Conservation (phyloP, 2,797 vertebrate genomes). For the Rhyacichthys aspro region DNA sequence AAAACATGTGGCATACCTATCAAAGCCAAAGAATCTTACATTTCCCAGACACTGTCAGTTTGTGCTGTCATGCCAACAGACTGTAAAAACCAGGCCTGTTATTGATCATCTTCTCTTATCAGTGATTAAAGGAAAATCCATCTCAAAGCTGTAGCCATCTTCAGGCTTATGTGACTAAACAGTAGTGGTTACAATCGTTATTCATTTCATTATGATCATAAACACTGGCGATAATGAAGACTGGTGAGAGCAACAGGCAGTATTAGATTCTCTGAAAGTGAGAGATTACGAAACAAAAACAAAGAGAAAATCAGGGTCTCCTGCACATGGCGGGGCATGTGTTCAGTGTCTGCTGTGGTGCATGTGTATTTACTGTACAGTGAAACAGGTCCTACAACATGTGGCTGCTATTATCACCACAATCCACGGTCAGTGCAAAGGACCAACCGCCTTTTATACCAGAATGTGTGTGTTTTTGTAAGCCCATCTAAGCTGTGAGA, state of each 20-base stretch:
- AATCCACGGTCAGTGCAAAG: constrained; percentile 62
- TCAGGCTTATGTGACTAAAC: background rate
- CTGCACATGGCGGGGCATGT: constrained; percentile 33
- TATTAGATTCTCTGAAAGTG: background rate
- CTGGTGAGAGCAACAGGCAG: background rate
- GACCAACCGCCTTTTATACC: constrained; percentile 47
- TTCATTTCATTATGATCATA: background rate
- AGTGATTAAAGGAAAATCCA: constrained; percentile 5
- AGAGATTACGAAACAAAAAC: constrained; percentile 5
- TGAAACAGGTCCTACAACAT: constrained; percentile 69
- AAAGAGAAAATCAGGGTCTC: constrained; percentile 14
- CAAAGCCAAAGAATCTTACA: constrained; percentile 13
- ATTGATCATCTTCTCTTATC: constrained; percentile 9
- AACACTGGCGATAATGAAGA: background rate
- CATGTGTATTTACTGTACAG: constrained; percentile 73
- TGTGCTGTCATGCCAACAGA: constrained; percentile 6
- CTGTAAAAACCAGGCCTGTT: constrained; percentile 18
- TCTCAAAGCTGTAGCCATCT: constrained; percentile 10
- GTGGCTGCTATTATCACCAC: constrained; percentile 77
- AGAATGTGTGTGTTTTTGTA: constrained; percentile 45
- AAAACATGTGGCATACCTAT: constrained; percentile 19
- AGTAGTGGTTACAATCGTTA: background rate
- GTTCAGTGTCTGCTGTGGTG: constrained; percentile 23
- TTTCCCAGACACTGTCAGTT: constrained; percentile 15
- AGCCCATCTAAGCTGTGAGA: constrained; percentile 28